Base-by-base conservation (phyloP, 2,113 vertebrate species). In the Ahaetulla prasina region DNA sequence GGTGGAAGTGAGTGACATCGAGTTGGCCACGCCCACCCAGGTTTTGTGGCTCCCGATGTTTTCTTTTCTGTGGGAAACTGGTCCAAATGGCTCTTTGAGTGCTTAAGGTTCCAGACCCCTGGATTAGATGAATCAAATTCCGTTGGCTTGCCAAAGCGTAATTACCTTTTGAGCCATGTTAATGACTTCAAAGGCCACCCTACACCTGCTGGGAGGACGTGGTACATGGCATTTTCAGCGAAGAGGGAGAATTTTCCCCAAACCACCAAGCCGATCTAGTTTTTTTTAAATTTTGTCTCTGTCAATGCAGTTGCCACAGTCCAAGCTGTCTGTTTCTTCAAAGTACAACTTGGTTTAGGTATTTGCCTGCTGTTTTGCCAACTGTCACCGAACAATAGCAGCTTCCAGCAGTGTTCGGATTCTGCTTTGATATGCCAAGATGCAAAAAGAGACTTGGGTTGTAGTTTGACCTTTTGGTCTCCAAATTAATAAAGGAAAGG, bases 111-210 rank as follows among this genome's bases (percentile, higher is more conserved):
- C 3, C 45, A 6, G 45, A 45, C 4, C 45, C 45, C 4, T 45
- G 45, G 45, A n/a, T n/a, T 92, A 94, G 94, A 95, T 96, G 96
- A 96, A 96, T 96, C 95, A 95, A 94, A 89, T 94, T 91, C 92
- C 87, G 94, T 93, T 94, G 14, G 89, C 95, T 95, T 96, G 95
- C 95, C 94, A 95, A 95, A 95, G 95, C 90, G 91, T 96, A 95
- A 97, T 96, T 97, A 95, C 95, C 95, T 95, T 95, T 95, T 96
- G 95, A 96, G 95, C 95, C 95, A 87, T 95, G 90, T 96, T 96
- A 97, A 97, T 95, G 95, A 93, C 94, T 96, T 96, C 91, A 93
- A 95, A 95, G 95, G 96, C 93, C 93, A 92, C 1, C 39, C 90
- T 86, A 94, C 94, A 95, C 95, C 96, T 96, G 95, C 94, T 95